Evolutionary conservation across 1,140 invertebrate species (phyloP).

Genomic region (Neodiprion lecontei): DNA sequence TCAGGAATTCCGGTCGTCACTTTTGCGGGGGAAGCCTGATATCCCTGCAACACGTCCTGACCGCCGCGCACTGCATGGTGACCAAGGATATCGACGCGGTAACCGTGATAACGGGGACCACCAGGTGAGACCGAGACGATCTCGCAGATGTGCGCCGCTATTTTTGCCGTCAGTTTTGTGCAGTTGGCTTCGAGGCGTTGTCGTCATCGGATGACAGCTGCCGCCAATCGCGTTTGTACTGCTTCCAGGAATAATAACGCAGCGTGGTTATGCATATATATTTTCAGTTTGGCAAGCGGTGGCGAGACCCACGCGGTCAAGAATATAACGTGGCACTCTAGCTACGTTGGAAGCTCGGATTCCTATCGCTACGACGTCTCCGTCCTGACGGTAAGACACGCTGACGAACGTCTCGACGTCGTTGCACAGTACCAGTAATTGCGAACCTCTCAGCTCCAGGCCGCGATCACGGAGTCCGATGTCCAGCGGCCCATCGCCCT

Average conservation of each 20-base stretch:
- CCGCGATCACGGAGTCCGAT: conserved; percentile 10
- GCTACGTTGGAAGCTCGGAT: not conserved
- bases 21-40: conserved; percentile 65
- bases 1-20: conserved; percentile 54
- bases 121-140: not conserved
- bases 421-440: not conserved
- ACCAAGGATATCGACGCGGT: not conserved
- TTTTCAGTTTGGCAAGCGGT: conserved; percentile 9
- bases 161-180: no score
- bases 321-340: not conserved
- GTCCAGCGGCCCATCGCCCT: not conserved
- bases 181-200: no score
- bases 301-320: conserved; percentile 13
- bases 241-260: no score
- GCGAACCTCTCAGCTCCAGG: conserved; percentile 18
- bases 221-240: no score
- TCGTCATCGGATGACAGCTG: no score
- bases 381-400: conserved; percentile 22
- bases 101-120: conserved; percentile 1
- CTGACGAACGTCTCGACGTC: not conserved
- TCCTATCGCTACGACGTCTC: conserved; percentile 23
- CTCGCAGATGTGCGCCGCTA: no score
- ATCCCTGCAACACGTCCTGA: conserved; percentile 54
- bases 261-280: not conserved
- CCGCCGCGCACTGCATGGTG: conserved; percentile 58